Percentiles rank a stretch among this genome's conserved stretches.
These are phyloP conservation scores for Sylvilagus floridanus DNA, from an alignment of 2,797 vertebrate genomes.

Conservation along the genomic window DNA sequence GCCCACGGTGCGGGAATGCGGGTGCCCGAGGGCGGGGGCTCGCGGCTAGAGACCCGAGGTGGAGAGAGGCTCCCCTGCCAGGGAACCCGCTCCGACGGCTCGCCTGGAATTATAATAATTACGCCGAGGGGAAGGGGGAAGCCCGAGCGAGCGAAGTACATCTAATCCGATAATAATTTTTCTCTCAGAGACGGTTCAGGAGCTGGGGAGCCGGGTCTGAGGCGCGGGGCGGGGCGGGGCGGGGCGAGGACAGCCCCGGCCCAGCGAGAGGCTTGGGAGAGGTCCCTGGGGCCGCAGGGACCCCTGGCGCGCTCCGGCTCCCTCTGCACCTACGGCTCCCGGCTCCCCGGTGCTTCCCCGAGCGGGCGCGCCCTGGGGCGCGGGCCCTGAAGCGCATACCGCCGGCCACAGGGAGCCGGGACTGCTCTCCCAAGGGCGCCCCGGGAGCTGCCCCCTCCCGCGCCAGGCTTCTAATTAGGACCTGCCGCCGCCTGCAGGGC, in stretches of 20 bases:
- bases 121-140: constrained; percentile 72
- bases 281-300: not conserved
- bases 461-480: constrained; percentile 88
- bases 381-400: not conserved
- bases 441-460: constrained; percentile 72
- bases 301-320: not conserved
- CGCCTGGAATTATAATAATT: constrained; percentile 83
- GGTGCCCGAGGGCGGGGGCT: not conserved
- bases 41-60: not conserved
- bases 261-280: not conserved
- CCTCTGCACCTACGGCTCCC: not conserved
- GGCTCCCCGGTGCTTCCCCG: not conserved
- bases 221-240: not conserved
- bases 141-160: constrained; percentile 70
- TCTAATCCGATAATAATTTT: constrained; percentile 86
- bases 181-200: constrained; percentile 77
- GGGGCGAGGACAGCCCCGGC: not conserved
- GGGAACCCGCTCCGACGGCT: constrained; percentile 71
- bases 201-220: not conserved
- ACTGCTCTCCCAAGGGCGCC: constrained; percentile 47
- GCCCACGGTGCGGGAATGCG: not conserved
- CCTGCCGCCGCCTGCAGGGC: constrained; percentile 81
- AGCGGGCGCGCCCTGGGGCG: not conserved
- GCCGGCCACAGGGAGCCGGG: not conserved
- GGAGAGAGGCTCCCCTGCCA: constrained; percentile 16